Evolutionary conservation across 1,140 invertebrate species (phyloP), one percentile per base, ranked within the genome.

Genomic region (Drosophila ohnishii): DNA sequence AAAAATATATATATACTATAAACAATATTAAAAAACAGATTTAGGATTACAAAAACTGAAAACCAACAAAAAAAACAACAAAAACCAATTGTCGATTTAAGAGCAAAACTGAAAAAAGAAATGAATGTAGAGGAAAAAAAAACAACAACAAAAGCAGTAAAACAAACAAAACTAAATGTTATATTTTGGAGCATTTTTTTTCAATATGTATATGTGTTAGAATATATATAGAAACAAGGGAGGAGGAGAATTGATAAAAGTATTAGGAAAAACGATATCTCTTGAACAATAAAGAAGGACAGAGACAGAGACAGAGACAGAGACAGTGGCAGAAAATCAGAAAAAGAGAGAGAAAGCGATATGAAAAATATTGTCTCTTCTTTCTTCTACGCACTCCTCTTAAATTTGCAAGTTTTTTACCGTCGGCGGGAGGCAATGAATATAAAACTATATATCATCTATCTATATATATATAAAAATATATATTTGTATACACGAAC

Each of bases 151-250:
- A 48, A 80, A 61, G 47, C 30, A 61, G 62, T 40, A 64, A 45
- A 47, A 63, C 45, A 78, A 81, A 64, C 11, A 50, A 60, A 76
- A 84, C 66, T 75, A 75, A 75, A 85, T 85, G 75, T 85, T 84
- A 84, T 84, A 85, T 85, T 86, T 85, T 86, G 65, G 82, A 85
- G 82, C 82, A 81, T 85, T 81, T 86, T 86, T 81, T 86, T 85
- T 85, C 81, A 80, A 80, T 53, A 62, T 85, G 65, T 80, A 63
- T 80, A 63, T 78, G 75, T 58, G 56, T 69, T 50, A 69, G 61
- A 53, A 63, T 66, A 65, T 57, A 28, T 65, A 45, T 35, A 66
- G 62, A 53, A 45, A 44, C 28, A 44, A 25, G 64, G 28, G 30
- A 11, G 25, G 19, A 16, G 25, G 14, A 42, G 37, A 67, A 70